Conservation (phyloP, 2,888 invertebrate genomes). For the Neoaliturus tenellus region DNA sequence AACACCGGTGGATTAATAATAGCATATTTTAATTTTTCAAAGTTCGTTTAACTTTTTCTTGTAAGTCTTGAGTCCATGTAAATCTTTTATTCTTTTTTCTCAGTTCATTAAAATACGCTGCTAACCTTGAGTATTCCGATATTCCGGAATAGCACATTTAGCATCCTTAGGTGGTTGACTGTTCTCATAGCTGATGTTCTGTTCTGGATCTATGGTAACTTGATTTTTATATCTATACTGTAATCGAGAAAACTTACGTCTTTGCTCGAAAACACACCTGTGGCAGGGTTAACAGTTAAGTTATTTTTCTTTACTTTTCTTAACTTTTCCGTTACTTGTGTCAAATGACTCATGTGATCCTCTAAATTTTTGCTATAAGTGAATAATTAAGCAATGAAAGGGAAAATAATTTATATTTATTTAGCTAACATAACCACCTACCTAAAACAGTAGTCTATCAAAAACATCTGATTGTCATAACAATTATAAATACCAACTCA, state of each 20-base stretch:
- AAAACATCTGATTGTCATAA: no score
- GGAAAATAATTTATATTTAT: no score
- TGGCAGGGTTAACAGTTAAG: background rate
- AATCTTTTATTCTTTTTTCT: slow-evolving; percentile 2
- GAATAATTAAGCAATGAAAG: slow-evolving; percentile 19
- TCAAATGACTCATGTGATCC: slow-evolving; percentile 9
- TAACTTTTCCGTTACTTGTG: background rate
- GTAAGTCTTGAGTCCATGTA: background rate
- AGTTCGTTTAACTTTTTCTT: no score
- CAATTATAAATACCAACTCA: no score
- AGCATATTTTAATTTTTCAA: slow-evolving; percentile 14
- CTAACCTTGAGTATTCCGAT: background rate
- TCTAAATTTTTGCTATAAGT: background rate
- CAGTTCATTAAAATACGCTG: slow-evolving; percentile 1
- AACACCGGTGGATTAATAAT: background rate
- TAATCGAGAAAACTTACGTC: slow-evolving; percentile 1
- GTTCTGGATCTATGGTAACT: background rate
- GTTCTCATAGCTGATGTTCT: background rate
- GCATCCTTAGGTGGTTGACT: background rate
- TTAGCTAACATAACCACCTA: no score
- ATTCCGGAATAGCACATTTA: background rate
- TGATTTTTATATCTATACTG: background rate
- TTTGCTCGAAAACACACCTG: background rate
- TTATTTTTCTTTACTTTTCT: background rate
- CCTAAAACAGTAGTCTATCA: no score